These are phyloP conservation scores for Myxocyprinus asiaticus DNA, from an alignment of 2,113 vertebrate genomes.

Conservation along the genomic window DNA sequence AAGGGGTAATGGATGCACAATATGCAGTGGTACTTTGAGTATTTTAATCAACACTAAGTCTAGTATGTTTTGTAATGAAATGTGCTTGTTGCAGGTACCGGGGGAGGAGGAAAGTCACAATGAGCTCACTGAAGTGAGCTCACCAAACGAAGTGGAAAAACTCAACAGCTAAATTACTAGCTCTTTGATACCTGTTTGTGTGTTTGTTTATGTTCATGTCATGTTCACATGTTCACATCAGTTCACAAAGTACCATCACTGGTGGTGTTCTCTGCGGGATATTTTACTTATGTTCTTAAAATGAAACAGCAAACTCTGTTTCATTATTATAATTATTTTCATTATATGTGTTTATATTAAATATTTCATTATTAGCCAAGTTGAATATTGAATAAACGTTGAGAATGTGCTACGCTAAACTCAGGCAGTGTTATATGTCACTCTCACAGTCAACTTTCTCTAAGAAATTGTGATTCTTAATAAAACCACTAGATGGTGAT, in stretches of 20 bases:
- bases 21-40: too few species aligned
- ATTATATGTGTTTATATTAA: constrained; percentile 7
- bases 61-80: not conserved
- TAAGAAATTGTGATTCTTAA: not conserved
- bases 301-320: not conserved
- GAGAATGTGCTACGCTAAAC: not conserved
- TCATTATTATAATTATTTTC: constrained; percentile 1
- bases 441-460: not conserved
- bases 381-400: not conserved
- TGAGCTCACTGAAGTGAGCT: constrained; percentile 60
- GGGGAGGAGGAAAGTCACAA: constrained; percentile 61
- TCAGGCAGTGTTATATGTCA: not conserved
- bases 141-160: constrained; percentile 61
- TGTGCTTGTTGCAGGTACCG: constrained; percentile 65
- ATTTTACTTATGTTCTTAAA: constrained; percentile 15
- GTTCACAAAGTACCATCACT: not conserved
- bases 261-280: constrained; percentile 23
- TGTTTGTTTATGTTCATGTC: not conserved
- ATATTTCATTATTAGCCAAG: not conserved
- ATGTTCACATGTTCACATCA: constrained; percentile 15
- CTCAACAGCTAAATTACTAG: constrained; percentile 61
- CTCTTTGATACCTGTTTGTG: not conserved
- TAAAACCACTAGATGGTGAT: constrained; percentile 42
- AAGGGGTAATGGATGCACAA: too few species aligned
- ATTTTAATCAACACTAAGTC: not conserved